Evolutionary conservation across 1,140 invertebrate genomes (phyloP).

Genomic region (Bacillus rossius): DNA sequence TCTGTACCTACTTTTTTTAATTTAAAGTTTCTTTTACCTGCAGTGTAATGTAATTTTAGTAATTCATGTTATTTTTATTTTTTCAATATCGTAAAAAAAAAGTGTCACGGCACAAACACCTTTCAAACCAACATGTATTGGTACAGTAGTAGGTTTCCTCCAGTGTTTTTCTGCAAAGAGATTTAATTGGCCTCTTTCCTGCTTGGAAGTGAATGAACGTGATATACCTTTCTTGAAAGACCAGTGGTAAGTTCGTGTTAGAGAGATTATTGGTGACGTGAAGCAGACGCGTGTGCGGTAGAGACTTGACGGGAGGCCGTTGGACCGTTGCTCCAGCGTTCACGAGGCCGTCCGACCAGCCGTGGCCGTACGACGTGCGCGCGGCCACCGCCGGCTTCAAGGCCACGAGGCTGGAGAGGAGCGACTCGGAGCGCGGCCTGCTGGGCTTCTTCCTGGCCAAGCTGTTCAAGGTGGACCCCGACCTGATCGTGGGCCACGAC

Average conservation of each 20-base stretch:
- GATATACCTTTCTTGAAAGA: too few relatives aligned
- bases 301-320: not conserved
- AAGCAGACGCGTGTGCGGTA: too few relatives aligned
- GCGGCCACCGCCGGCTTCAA: slow-evolving; percentile 57
- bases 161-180: not conserved
- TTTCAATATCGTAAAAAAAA: not conserved
- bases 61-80: not conserved
- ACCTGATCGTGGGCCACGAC: slow-evolving; percentile 92
- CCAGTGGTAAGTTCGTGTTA: too few relatives aligned
- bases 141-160: too few relatives aligned
- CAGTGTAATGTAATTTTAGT: too few relatives aligned
- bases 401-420: slow-evolving; percentile 69
- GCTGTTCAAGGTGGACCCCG: slow-evolving; percentile 85
- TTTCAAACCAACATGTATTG: too few relatives aligned
- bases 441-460: slow-evolving; percentile 78
- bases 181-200: too few relatives aligned
- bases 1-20: too few relatives aligned
- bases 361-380: slow-evolving; percentile 76
- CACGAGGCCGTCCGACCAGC: slow-evolving; percentile 65
- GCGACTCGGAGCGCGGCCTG: slow-evolving; percentile 79
- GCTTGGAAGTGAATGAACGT: too few relatives aligned
- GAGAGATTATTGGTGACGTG: too few relatives aligned
- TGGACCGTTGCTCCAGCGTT: slow-evolving; percentile 58
- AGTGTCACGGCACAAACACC: too few relatives aligned
- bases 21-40: too few relatives aligned